Evolutionary conservation across 2,888 invertebrate genomes (phyloP), one percentile per base, ranked within the genome.

Genomic region (Tetanocera ferruginea): DNA sequence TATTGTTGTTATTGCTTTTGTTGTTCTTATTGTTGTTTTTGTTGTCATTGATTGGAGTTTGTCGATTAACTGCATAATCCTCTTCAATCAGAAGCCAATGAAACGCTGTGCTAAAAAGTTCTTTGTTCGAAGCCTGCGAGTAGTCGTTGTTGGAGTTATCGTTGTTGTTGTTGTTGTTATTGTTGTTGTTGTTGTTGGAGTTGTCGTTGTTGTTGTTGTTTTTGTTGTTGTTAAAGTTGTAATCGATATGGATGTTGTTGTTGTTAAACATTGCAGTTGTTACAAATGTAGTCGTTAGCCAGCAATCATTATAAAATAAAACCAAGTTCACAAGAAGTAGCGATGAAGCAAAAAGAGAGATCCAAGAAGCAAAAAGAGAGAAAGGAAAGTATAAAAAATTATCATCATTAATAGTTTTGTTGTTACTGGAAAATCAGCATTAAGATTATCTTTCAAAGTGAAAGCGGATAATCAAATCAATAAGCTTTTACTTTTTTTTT

Each of bases 1-100:
- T 78, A 62, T 79, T 80, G 72, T 52, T 78, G 49, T 79, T 69
- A 25, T 69, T 57, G 55, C 75, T 76, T 67, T 80, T 80, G 74
- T 76, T 79, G 77, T 77, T n/a, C n/a, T n/a, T n/a, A n/a, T n/a
- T 69, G 31, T 69, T 57, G 55, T 76, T 76, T 67, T 80, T 80
- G 74, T 76, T 79, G 77, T 77, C 81, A 82, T 82, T 81, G 82
- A 79, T 81, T 80, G 80, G 82, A 78, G 83, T 81, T 81, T 75
- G 78, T 79, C 83, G 84, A 84, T 84, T 85, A 84, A 84, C 80
- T 82, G 83, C 83, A 84, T 88, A 89, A 88, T 89, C 88, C 86
- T 89, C 88, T 85, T 88, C 88, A 84, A 90, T 87, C 87, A 90
- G 84, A 84, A 90, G 85, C 90, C 89, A 90, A 84, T 90, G 90